Conservation (phyloP, 2,888 invertebrate species). For the Thereva nobilitata region DNA sequence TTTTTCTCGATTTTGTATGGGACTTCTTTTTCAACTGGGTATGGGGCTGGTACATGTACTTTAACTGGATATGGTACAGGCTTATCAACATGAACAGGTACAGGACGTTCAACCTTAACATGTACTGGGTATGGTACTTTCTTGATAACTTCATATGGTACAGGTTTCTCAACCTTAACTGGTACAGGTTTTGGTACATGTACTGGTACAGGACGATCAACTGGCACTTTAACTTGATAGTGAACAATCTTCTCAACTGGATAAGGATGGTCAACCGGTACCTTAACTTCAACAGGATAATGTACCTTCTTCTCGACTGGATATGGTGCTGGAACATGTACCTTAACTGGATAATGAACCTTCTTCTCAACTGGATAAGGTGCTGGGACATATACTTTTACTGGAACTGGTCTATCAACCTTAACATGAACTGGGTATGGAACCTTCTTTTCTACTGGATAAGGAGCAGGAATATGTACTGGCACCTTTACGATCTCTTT, state of each 20-base stretch:
- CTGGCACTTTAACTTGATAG: constrained; percentile 72
- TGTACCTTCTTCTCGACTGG: constrained; percentile 70
- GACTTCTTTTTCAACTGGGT: constrained; percentile 70
- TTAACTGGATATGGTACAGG: constrained; percentile 76
- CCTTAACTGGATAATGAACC: constrained; percentile 73
- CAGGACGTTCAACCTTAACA: constrained; percentile 65
- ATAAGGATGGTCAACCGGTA: constrained; percentile 73
- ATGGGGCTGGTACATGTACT: constrained; percentile 69
- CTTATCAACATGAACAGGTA: constrained; percentile 73
- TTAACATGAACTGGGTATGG: constrained; percentile 75
- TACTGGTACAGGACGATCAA: constrained; percentile 71
- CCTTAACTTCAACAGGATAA: constrained; percentile 71
- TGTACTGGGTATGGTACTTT: constrained; percentile 70
- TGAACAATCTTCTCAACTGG: constrained; percentile 75
- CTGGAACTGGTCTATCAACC: constrained; percentile 78
- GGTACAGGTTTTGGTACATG: constrained; percentile 68
- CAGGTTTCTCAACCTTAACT: constrained; percentile 64
- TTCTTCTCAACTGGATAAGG: constrained; percentile 73
- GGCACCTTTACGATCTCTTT: constrained; percentile 80
- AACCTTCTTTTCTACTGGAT: constrained; percentile 77
- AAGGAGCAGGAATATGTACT: constrained; percentile 75
- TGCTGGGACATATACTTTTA: constrained; percentile 66
- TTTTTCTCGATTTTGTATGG: constrained; percentile 70
- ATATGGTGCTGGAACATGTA: constrained; percentile 75
- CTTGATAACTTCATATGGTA: constrained; percentile 66